phyloP scores from a whole-genome alignment of 2,113 vertebrate species.

The Xerus inauris region DNA sequence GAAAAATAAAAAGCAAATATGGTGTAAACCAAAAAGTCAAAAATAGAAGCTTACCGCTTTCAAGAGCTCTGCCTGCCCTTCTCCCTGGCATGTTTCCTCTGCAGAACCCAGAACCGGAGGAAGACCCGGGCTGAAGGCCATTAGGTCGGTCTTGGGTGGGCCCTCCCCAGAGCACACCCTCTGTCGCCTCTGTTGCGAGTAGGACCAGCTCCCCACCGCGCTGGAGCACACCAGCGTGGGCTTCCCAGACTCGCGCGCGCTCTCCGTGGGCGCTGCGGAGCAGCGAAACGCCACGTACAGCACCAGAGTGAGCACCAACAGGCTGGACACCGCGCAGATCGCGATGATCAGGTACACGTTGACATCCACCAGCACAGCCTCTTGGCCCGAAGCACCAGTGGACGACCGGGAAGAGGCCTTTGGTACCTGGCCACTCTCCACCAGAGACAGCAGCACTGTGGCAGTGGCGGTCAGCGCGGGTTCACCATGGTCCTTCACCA shows the following conservation, averaged over 20 bases:
- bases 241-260: constrained; percentile 7
- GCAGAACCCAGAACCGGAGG: background rate
- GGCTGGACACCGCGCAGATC: no score
- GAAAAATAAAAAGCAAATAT: no score
- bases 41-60: constrained; percentile 68
- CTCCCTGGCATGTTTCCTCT: background rate
- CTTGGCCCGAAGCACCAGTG: no score
- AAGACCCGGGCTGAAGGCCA: constrained; percentile 85
- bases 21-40: no score
- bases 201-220: constrained; percentile 72
- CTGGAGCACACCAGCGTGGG: constrained; percentile 73
- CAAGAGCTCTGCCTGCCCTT: constrained; percentile 20
- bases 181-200: constrained; percentile 72
- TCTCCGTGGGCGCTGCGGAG: background rate
- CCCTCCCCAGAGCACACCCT: constrained; percentile 76
- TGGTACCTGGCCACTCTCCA: no score
- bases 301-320: constrained; percentile 42
- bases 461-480: no score
- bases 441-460: no score
- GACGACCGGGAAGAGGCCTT: no score
- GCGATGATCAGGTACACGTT: no score
- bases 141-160: constrained; percentile 79
- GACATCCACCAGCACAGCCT: no score
- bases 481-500: no score
- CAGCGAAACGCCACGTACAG: constrained; percentile 60